Base-by-base conservation (phyloP, 2,888 invertebrate genomes). In the Anoplius nigerrimus region DNA sequence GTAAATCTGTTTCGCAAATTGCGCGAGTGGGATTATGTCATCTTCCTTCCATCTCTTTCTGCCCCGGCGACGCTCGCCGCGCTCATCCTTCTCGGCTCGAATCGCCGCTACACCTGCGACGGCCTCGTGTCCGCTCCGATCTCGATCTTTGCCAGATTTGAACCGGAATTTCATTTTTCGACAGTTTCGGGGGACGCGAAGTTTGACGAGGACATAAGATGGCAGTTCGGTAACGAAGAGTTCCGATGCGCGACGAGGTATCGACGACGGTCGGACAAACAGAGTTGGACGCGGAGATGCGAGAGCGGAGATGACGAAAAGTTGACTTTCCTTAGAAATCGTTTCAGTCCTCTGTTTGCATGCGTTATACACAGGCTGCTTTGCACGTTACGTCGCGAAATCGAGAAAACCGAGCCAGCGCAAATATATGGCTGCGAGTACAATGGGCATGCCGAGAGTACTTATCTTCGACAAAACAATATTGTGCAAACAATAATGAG, bases 1-100 rank as follows among this genome's bases (percentile, higher is more conserved):
- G 84, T 85, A 87, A 88, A 88, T 88, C 88, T 85, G 86, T 87
- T 87, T 87, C 86, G 86, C 86, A 85, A 88, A 87, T 86, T 82
- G 82, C 81, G 81, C 80, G 78, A 80, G 82, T 76, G 75, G 77
- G 79, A 78, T 84, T 86, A 84, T 84, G 81, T 83, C 83, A 82
- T 78, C 82, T 82, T 82, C 81, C 78, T 71, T 69, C 70, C 72
- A 68, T 66, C 66, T 71, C 66, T 65, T 74, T 65, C 68, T 66
- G 69, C 71, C 69, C n/a, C 74, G 71, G 69, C 63, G 16, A 65
- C 56, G 57, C 34, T 46, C 24, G 34, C 18, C 46, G 60, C 51
- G 52, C 13, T 18, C 34, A 22, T 18, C 42, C n/a, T 52, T 21
- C 24, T 64, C 56, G 69, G 2, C 34, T 13, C 6, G 8, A 34